Evolutionary conservation across 2,113 vertebrate species (phyloP).

Genomic region (Pangasianodon gigas): DNA sequence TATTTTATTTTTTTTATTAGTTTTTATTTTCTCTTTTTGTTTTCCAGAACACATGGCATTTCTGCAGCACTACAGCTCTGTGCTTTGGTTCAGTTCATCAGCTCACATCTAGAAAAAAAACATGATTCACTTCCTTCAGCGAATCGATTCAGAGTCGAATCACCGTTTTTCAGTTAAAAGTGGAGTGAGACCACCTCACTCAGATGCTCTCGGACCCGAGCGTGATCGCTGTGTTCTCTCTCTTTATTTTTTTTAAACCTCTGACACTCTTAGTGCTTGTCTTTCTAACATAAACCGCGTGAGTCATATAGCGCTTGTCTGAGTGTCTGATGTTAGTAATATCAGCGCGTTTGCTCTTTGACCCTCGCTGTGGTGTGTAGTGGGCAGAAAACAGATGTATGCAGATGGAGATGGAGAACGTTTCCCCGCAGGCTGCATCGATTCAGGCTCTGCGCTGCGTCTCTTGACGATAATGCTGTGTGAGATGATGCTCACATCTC

Average conservation of each 20-base stretch:
- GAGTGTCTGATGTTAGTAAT: conserved; percentile 3
- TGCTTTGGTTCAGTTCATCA: too few relatives aligned
- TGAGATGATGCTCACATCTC: neutral
- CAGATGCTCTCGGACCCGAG: neutral
- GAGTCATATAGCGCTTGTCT: neutral
- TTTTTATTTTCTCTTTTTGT: too few relatives aligned
- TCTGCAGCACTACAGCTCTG: too few relatives aligned
- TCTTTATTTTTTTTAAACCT: too few relatives aligned
- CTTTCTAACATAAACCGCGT: neutral
- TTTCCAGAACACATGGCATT: too few relatives aligned
- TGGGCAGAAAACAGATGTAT: neutral
- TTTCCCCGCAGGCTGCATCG: neutral
- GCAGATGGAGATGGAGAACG: neutral
- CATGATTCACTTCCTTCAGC: neutral
- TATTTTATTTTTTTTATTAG: too few relatives aligned
- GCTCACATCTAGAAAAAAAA: too few relatives aligned
- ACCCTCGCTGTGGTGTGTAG: neutral
- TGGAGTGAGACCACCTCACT: neutral
- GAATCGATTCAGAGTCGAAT: too few relatives aligned
- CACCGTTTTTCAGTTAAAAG: neutral
- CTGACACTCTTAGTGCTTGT: neutral
- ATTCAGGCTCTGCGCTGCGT: neutral
- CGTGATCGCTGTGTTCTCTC: too few relatives aligned
- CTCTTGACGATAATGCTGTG: neutral
- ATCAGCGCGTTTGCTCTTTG: neutral